These are phyloP conservation scores for Tipula helvola DNA, from an alignment of 2,888 invertebrate genomes.

Conservation along the genomic window DNA sequence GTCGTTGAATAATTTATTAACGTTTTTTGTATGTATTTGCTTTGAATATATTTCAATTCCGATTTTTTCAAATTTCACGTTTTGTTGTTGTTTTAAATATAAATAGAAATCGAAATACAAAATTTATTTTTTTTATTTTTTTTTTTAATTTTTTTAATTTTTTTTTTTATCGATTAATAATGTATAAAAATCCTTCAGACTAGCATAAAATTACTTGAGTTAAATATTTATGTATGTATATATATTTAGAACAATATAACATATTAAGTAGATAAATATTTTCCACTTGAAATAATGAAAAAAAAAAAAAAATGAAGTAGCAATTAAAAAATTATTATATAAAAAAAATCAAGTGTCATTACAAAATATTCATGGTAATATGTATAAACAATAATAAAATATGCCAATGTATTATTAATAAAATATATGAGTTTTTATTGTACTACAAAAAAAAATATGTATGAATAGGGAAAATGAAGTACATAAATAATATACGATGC, in stretches of 20 bases:
- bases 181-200: not conserved
- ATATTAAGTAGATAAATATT: constrained; percentile 6
- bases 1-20: not conserved
- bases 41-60: not conserved
- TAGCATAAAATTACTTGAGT: not conserved
- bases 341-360: constrained; percentile 7
- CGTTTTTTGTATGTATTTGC: not conserved
- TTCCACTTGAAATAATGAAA: not conserved
- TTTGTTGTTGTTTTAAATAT: not conserved
- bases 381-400: not conserved
- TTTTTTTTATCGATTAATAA: not conserved
- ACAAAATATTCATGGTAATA: not conserved
- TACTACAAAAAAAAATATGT: not conserved
- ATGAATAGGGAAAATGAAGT: not conserved
- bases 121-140: not conserved
- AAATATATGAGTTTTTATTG: not conserved
- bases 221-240: not conserved
- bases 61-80: not conserved
- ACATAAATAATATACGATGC: not conserved
- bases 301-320: not conserved
- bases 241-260: not conserved
- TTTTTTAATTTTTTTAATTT: not conserved
- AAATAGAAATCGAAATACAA: not conserved
- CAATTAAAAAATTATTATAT: not conserved
- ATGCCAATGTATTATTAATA: not conserved